A percentile compares a stretch with the other conserved stretches of the same genome.
These are phyloP conservation scores for Garra rufa DNA, from an alignment of 2,113 vertebrate genomes.

Conservation along the genomic window DNA sequence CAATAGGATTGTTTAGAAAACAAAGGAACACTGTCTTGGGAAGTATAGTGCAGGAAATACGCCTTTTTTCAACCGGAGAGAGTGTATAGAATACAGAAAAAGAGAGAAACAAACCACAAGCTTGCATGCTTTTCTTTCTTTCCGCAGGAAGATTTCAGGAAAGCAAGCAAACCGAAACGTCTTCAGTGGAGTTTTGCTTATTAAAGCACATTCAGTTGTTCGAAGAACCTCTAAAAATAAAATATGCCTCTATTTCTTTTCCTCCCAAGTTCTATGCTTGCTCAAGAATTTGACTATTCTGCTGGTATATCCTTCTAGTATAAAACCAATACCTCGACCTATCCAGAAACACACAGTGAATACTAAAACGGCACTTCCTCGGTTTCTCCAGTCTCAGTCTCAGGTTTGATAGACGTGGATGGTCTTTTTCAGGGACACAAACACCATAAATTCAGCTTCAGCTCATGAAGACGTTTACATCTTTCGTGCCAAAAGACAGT, in stretches of 20 bases:
- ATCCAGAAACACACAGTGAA: constrained; percentile 22
- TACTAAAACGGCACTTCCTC: not conserved
- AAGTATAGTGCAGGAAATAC: constrained; percentile 45
- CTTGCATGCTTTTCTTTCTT: not conserved
- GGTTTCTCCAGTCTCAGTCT: not conserved
- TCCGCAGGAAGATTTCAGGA: not conserved
- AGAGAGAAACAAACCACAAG: constrained; percentile 46
- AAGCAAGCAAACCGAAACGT: not conserved
- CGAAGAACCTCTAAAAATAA: not conserved
- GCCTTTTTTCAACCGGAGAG: constrained; percentile 22
- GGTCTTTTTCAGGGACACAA: constrained; percentile 42
- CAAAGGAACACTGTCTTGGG: constrained; percentile 54
- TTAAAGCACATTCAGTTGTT: constrained; percentile 8
- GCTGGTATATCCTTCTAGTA: constrained; percentile 1
- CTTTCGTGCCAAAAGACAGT: not conserved
- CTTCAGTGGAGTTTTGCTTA: not conserved
- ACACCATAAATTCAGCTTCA: constrained; percentile 31
- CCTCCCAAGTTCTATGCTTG: constrained; percentile 48
- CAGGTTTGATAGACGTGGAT: not conserved
- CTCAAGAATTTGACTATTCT: constrained; percentile 36
- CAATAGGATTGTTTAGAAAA: constrained; percentile 76
- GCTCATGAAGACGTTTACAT: constrained; percentile 32
- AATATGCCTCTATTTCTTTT: not conserved
- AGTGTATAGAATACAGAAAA: constrained; percentile 2
- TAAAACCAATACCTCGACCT: not conserved